These are phyloP conservation scores for Labroides dimidiatus DNA, from an alignment of 2,797 vertebrate species.

Conservation along the genomic window DNA sequence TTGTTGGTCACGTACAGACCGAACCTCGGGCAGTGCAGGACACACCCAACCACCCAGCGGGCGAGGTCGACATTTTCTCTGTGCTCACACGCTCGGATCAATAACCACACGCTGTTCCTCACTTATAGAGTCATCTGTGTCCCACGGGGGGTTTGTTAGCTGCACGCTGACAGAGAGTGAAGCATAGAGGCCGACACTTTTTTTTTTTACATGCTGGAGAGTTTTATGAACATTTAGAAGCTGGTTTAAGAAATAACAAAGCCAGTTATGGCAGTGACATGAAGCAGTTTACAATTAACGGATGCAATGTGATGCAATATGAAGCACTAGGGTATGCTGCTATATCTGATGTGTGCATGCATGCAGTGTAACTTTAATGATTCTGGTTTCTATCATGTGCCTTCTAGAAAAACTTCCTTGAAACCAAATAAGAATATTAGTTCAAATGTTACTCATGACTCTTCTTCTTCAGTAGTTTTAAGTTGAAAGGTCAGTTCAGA, in stretches of 20 bases:
- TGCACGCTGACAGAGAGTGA: conserved; percentile 1
- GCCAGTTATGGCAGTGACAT: too few relatives aligned
- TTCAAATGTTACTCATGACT: too few relatives aligned
- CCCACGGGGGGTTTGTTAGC: conserved; percentile 37
- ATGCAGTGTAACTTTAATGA: too few relatives aligned
- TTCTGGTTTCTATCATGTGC: too few relatives aligned
- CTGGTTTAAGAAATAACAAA: neutral
- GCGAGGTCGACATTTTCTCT: conserved; percentile 38
- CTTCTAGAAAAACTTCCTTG: too few relatives aligned
- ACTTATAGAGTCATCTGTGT: conserved; percentile 40
- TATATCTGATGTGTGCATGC: too few relatives aligned
- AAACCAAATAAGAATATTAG: too few relatives aligned
- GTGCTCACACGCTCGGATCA: conserved; percentile 43
- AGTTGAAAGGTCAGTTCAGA: too few relatives aligned
- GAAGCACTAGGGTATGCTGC: too few relatives aligned
- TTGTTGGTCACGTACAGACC: conserved; percentile 1
- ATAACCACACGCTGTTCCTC: conserved; percentile 58
- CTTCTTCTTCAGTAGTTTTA: neutral
- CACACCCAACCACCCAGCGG: conserved; percentile 31
- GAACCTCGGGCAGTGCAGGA: conserved; percentile 29
- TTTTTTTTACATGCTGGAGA: neutral
- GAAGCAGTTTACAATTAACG: too few relatives aligned
- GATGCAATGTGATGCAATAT: too few relatives aligned
- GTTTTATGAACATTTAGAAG: neutral
- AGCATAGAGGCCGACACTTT: neutral